Evolutionary conservation across 2,888 invertebrate species (phyloP).

Genomic region (Hemaris fuciformis): DNA sequence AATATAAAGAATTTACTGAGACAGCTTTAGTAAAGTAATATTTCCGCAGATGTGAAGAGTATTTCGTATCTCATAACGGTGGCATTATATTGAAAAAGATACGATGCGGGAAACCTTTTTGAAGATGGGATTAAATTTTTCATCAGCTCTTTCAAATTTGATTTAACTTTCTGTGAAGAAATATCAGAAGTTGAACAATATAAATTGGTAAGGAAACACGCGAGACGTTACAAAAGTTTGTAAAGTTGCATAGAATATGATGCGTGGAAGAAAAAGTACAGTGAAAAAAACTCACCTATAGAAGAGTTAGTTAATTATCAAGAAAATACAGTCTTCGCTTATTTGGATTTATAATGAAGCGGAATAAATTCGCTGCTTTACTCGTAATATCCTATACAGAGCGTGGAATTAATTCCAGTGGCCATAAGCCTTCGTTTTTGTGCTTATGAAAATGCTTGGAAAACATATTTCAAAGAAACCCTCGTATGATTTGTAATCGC

Average conservation of each 20-base stretch:
- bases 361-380: too few species aligned
- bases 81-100: conserved; percentile 29
- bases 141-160: conserved; percentile 34
- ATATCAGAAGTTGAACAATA: conserved; percentile 1
- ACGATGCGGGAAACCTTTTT: conserved; percentile 45
- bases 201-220: background rate
- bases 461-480: too few species aligned
- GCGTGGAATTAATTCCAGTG: too few species aligned
- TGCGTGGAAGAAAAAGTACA: background rate
- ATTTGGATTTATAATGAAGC: too few species aligned
- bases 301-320: too few species aligned
- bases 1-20: too few species aligned
- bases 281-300: too few species aligned
- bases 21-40: background rate
- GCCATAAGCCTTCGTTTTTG: too few species aligned
- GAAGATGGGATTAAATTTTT: conserved; percentile 49
- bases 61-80: conserved; percentile 12
- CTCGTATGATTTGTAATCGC: too few species aligned
- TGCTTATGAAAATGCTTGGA: too few species aligned
- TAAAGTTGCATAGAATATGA: background rate
- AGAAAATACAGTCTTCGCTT: too few species aligned
- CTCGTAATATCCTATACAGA: too few species aligned
- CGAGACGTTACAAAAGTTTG: background rate
- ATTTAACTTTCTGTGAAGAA: conserved; percentile 18
- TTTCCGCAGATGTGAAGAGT: conserved; percentile 13